A percentile compares a stretch with the other conserved stretches of the same genome.
These are phyloP conservation scores for Lophochroa leadbeateri DNA, from an alignment of 2,113 vertebrate species.

Conservation along the genomic window DNA sequence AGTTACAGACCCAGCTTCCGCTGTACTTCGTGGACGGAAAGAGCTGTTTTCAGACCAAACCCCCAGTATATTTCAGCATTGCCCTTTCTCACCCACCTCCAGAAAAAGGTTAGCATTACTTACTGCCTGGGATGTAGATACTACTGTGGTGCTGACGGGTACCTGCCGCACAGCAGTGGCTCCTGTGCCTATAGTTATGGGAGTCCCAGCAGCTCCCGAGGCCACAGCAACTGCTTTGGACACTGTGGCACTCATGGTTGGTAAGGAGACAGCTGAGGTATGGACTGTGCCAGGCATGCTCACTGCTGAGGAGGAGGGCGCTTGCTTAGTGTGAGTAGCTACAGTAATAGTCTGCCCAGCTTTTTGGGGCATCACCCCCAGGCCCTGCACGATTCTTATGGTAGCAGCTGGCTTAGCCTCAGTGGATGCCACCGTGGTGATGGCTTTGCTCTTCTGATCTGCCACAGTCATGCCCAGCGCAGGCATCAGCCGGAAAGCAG, in stretches of 20 bases:
- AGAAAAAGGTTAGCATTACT: conserved; percentile 53
- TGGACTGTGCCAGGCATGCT: conserved; percentile 74
- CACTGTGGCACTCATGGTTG: conserved; percentile 78
- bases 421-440: conserved; percentile 78
- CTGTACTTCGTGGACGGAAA: background rate
- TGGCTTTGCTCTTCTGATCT: conserved; percentile 87
- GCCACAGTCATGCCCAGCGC: conserved; percentile 88
- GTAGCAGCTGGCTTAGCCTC: conserved; percentile 89
- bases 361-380: conserved; percentile 92
- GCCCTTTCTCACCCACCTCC: background rate
- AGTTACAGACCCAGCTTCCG: background rate
- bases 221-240: conserved; percentile 85
- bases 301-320: conserved; percentile 63
- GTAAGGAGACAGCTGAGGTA: conserved; percentile 82
- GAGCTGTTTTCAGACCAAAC: background rate
- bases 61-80: background rate
- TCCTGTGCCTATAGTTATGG: conserved; percentile 84
- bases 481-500: conserved; percentile 92
- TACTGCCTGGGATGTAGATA: conserved; percentile 87
- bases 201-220: conserved; percentile 76
- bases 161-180: conserved; percentile 89
- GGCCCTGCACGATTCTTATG: conserved; percentile 92
- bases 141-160: conserved; percentile 86
- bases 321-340: conserved; percentile 82
- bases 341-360: conserved; percentile 88